Evolutionary conservation across 2,797 vertebrate species (phyloP).

Genomic region (Varecia variegata): DNA sequence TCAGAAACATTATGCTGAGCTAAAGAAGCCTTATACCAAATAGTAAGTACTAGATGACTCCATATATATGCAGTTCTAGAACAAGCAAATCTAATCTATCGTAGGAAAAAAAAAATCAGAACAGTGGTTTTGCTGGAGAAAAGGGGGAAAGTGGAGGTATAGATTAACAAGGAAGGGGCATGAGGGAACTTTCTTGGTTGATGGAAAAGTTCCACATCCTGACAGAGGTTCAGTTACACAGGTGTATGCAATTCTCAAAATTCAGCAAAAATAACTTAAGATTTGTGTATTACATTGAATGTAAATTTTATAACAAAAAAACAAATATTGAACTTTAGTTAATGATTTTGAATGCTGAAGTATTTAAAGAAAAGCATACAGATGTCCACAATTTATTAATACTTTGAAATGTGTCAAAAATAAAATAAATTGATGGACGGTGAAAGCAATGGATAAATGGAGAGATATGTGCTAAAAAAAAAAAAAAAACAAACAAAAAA

Average conservation of each 20-base stretch:
- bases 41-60: conserved; percentile 21
- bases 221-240: background rate
- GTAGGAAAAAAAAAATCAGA: background rate
- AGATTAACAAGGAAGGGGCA: background rate
- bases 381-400: background rate
- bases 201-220: background rate
- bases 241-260: conserved; percentile 11
- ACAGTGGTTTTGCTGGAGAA: background rate
- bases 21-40: background rate
- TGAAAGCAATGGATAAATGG: background rate
- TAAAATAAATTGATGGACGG: background rate
- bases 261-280: background rate
- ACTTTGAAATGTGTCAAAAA: conserved; percentile 37
- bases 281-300: background rate
- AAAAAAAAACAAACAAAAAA: too few relatives aligned
- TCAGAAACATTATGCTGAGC: conserved; percentile 24
- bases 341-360: background rate
- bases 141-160: background rate
- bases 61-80: background rate
- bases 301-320: conserved; percentile 33
- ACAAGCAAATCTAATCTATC: conserved; percentile 5
- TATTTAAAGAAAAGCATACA: background rate
- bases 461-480: background rate
- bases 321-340: background rate
- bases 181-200: background rate